Base-by-base conservation (phyloP, 2,888 invertebrate genomes). In the Philhelius pedissequus region DNA sequence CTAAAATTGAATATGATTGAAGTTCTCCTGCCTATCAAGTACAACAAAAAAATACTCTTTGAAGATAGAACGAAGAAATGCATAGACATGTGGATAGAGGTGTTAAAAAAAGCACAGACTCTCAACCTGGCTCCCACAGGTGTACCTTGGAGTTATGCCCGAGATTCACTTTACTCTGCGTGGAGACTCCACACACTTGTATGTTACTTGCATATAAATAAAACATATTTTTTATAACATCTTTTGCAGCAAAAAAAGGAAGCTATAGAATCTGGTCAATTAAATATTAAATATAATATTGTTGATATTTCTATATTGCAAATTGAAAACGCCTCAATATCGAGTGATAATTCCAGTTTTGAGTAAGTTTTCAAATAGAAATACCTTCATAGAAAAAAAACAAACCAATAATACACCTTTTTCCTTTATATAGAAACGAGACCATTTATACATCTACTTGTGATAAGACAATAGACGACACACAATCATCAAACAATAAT, bases 101-200 rank as follows among this genome's bases (percentile, higher is more conserved):
- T 75, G 0, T 38, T 75, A 4, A 35, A 18, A 48, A 75, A 75
- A 38, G 68, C 75, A 1, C 68, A 75, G 30, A n/a, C 20, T 3
- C 38, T 75, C 0, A 48, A 48, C 2, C 8, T 75, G 40, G 75
- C 75, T 15, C 35, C 75, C 0, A 20, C 35, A n/a, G 52, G 30
- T 40, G 48, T 30, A 4, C 15, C 45, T 18, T 75, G 75, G 75
- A 58, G 56, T 8, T 75, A 38, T 35, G 75, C 75, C 3, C 68
- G 68, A 13, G 75, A 75, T 75, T 68, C 68, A 13, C 35, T 70
- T 0, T 75, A 68, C 20, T 30, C 22, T 25, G 27, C 20, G 18
- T 75, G 75, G 75, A 66, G 56, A 38, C 40, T 38, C 35, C 75
- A 48, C 13, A 75, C 75, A 11, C 48, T 68, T n/a, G 75, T 70